These are phyloP conservation scores for Cheilosia pagana DNA, from an alignment of 2,888 invertebrate species.

Conservation along the genomic window DNA sequence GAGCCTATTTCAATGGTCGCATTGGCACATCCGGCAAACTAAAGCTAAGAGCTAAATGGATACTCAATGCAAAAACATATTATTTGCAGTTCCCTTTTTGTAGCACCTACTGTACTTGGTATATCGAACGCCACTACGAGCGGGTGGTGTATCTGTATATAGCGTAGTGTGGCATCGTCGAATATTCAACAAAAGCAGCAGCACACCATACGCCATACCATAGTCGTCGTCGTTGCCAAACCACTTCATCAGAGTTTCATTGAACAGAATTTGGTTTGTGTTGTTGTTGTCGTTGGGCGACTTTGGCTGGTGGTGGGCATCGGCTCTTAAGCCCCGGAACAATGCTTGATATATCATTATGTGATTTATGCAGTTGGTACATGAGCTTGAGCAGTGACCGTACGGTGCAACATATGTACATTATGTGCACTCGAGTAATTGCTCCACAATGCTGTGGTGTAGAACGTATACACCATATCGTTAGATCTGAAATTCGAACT, in stretches of 20 bases:
- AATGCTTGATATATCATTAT: constrained; percentile 70
- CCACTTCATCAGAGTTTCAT: constrained; percentile 74
- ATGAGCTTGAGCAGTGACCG: constrained; percentile 60
- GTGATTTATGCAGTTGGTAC: constrained; percentile 64
- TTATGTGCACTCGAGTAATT: constrained; percentile 20
- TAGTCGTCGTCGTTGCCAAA: constrained; percentile 67
- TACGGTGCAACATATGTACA: constrained; percentile 58
- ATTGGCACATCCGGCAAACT: too few species aligned
- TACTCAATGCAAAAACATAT: too few species aligned
- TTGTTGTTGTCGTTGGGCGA: constrained; percentile 4
- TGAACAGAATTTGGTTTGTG: constrained; percentile 68
- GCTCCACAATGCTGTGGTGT: constrained; percentile 21
- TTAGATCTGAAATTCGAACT: constrained; percentile 50
- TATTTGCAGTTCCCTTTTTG: constrained; percentile 17
- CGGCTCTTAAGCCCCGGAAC: constrained; percentile 62
- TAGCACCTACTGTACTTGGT: constrained; percentile 22
- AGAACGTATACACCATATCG: constrained; percentile 40
- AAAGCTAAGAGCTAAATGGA: too few species aligned
- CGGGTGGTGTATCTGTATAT: constrained; percentile 44
- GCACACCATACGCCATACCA: constrained; percentile 26
- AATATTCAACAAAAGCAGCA: constrained; percentile 63
- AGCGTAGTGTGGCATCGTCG: constrained; percentile 49
- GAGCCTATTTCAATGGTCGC: too few species aligned
- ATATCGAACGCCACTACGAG: constrained; percentile 44
- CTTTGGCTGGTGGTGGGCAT: constrained; percentile 50